phyloP scores from a whole-genome alignment of 2,113 vertebrate genomes.

The Agelaius tricolor region DNA sequence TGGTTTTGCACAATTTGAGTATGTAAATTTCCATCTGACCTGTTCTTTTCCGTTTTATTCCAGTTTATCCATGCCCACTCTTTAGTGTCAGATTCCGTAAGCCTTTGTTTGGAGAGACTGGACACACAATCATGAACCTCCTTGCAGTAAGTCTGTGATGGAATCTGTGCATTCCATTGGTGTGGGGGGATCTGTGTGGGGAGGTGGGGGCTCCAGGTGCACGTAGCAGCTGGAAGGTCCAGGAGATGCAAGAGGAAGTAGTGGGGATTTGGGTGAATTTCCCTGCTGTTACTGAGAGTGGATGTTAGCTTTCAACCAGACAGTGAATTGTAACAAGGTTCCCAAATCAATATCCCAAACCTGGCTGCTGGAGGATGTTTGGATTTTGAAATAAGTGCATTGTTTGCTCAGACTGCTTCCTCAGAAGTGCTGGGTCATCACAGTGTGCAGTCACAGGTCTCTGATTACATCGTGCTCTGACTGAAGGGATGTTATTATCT shows the following conservation, averaged over 20 bases:
- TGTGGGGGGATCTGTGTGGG: neutral
- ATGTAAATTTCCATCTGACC: neutral
- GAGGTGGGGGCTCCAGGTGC: neutral
- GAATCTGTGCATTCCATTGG: neutral
- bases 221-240: neutral
- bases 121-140: conserved; percentile 99
- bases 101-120: conserved; percentile 96
- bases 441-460: neutral
- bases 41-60: conserved; percentile 61
- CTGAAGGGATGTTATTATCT: neutral
- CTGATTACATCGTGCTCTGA: neutral
- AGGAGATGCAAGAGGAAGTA: neutral
- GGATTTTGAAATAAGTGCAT: neutral
- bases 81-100: conserved; percentile 98
- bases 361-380: neutral
- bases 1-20: neutral
- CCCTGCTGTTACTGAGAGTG: neutral
- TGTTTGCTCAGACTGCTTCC: neutral
- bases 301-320: neutral
- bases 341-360: neutral
- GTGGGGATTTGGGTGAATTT: neutral
- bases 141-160: conserved; percentile 86
- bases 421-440: neutral
- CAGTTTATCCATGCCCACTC: conserved; percentile 97
- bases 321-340: neutral